Evolutionary conservation across 2,888 invertebrate species (phyloP), one percentile per base, ranked within the genome.

Genomic region (Melolontha melolontha): DNA sequence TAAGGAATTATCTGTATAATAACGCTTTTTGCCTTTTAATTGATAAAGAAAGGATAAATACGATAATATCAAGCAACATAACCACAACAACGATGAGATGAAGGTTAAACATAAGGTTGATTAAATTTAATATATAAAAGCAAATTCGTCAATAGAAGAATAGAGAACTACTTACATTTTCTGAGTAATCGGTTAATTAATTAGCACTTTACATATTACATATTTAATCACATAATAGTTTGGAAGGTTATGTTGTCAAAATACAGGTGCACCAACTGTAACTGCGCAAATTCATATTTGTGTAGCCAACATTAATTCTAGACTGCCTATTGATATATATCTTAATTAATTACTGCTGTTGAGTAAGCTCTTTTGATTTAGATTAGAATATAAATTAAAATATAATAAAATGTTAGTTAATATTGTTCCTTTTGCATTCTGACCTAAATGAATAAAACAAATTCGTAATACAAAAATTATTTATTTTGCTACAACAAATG

Each of bases 221-320:
- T 59, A 44, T 47, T 6, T 44, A 41, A 17, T 11, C n/a, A 42
- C 22, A 17, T 42, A 22, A 14, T 12, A 41, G 10, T 41, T 14
- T 5, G 29, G 8, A 34, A 47, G 59, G 59, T 62, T 62, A 62
- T 62, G 59, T 62, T 62, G 49, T 62, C 59, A 62, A 44, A 47
- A 34, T 47, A 17, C 59, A 62, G 47, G 34, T 0, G 4, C 17
- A 11, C 59, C 47, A 62, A 47, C 49, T 10, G 34, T 1, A 34
- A 34, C 8, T 10, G 34, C 10, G 34, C 34, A 34, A 34, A 22
- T 22, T 22, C 4, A 4, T 22, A 22, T 22, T 22, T 22, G 22
- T 50, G 8, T 22, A 50, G 27, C 17, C 50, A 50, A 27, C n/a
- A 22, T 50, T 17, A 50, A n/a, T 22, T 22, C 22, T 4, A 22